Evolutionary conservation across 2,888 invertebrate species (phyloP).

Genomic region (Diploptera punctata): DNA sequence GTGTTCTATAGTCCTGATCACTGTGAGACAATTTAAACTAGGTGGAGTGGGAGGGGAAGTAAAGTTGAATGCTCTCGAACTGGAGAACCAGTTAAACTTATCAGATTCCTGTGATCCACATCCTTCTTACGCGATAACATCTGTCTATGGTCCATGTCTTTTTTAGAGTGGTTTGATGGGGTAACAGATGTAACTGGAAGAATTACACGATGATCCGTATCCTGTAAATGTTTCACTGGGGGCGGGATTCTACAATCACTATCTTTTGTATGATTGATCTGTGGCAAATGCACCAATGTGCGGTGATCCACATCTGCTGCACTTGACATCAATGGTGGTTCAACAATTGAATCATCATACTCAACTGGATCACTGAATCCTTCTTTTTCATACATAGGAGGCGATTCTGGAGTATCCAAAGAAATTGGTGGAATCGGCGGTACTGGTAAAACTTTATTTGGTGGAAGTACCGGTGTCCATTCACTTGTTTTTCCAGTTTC

Average conservation of each 20-base stretch:
- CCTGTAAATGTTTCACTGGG: slow-evolving; percentile 25
- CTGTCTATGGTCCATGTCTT: slow-evolving; percentile 43
- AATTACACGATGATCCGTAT: slow-evolving; percentile 64
- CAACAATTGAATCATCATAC: slow-evolving; percentile 62
- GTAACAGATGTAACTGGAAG: slow-evolving; percentile 59
- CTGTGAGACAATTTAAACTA: slow-evolving; percentile 45
- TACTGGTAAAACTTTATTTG: slow-evolving; percentile 51
- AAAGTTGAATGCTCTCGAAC: slow-evolving; percentile 44
- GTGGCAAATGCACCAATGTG: slow-evolving; percentile 62
- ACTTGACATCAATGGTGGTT: slow-evolving; percentile 50
- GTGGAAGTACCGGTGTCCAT: slow-evolving; percentile 51
- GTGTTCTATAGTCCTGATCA: slow-evolving; percentile 43
- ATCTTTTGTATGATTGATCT: slow-evolving; percentile 21
- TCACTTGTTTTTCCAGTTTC: slow-evolving; percentile 50
- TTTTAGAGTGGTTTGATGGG: slow-evolving; percentile 22
- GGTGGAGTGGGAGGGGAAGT: slow-evolving; percentile 49
- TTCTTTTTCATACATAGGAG: slow-evolving; percentile 69
- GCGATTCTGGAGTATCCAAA: slow-evolving; percentile 69
- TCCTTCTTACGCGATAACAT: slow-evolving; percentile 40
- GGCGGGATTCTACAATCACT: no score
- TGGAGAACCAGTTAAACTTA: slow-evolving; percentile 80
- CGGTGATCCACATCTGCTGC: slow-evolving; percentile 68
- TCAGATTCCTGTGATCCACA: slow-evolving; percentile 68
- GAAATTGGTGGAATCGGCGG: slow-evolving; percentile 47
- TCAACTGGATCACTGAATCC: slow-evolving; percentile 64